These are phyloP conservation scores for Tetheella fluctuosa DNA, from an alignment of 2,888 invertebrate species.

Conservation along the genomic window DNA sequence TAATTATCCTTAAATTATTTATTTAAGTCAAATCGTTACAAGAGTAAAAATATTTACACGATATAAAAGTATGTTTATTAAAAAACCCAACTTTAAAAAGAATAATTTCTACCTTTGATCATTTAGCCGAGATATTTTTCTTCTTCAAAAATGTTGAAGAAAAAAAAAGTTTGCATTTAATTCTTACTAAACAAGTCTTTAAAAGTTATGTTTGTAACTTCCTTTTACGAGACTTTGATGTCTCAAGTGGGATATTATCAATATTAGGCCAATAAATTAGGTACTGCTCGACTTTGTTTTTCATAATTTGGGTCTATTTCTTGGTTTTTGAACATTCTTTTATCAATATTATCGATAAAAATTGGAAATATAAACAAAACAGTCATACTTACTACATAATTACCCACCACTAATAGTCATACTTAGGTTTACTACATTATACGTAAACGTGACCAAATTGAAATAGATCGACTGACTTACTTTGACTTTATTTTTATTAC, in stretches of 20 bases:
- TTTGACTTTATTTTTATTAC: no score
- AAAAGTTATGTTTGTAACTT: constrained; percentile 2
- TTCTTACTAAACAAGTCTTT: background rate
- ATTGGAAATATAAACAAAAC: no score
- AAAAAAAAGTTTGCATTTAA: background rate
- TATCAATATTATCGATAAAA: background rate
- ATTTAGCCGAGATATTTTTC: background rate
- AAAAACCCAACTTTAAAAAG: no score
- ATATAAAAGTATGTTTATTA: background rate
- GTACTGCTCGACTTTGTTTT: background rate
- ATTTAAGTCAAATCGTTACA: background rate
- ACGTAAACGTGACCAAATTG: no score
- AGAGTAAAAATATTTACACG: background rate
- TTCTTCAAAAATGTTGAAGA: background rate
- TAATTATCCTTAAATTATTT: no score
- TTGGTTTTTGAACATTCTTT: background rate
- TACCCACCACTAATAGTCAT: no score
- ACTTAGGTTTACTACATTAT: no score
- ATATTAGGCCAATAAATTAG: background rate
- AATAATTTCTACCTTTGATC: no score
- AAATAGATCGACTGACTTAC: no score
- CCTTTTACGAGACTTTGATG: background rate
- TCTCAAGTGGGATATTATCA: no score
- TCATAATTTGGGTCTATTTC: background rate
- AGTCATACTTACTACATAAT: no score